phyloP scores from a whole-genome alignment of 2,888 invertebrate genomes.

The Melangyna quadrimaculata region DNA sequence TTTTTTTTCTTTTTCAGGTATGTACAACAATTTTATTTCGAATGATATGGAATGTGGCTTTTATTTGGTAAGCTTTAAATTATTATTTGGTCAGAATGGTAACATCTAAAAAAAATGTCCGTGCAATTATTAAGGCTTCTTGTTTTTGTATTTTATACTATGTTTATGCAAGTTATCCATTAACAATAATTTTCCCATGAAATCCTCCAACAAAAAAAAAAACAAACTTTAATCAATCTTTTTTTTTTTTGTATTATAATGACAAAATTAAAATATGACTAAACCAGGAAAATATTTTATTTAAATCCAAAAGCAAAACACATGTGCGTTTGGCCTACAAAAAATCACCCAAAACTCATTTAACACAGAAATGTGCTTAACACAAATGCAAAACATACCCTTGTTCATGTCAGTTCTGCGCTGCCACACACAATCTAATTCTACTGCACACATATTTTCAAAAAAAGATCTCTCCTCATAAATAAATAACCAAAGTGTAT shows the following conservation, averaged over 20 bases:
- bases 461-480: not conserved
- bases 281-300: not conserved
- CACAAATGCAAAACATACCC: not conserved
- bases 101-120: no score
- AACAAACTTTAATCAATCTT: not conserved
- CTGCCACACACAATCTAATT: not conserved
- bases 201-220: not conserved
- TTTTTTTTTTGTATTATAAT: not conserved
- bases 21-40: not conserved
- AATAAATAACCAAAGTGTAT: not conserved
- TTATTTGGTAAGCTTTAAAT: not conserved
- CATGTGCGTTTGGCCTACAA: not conserved
- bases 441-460: not conserved
- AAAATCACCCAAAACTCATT: slow-evolving; percentile 6
- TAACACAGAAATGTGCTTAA: not conserved
- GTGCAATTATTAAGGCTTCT: no score
- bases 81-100: no score
- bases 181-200: not conserved
- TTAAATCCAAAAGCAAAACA: not conserved
- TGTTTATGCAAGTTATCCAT: no score
- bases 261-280: not conserved
- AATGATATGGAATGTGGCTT: not conserved
- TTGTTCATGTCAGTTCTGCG: not conserved
- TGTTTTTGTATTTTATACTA: not conserved
- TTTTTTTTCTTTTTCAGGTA: not conserved